phyloP scores from a whole-genome alignment of 1,140 invertebrate species.

The Cherax destructor region DNA sequence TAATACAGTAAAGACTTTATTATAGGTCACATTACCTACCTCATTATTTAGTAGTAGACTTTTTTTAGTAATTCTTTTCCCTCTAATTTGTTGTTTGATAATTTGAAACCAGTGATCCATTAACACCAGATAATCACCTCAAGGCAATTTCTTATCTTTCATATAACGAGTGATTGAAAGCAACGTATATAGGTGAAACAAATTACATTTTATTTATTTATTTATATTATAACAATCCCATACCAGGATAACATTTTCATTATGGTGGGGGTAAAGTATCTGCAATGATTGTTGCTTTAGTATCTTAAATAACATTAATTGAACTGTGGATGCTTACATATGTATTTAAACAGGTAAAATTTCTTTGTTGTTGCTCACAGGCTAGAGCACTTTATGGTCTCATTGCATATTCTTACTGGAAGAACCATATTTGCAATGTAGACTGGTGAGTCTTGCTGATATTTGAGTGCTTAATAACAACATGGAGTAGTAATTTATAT shows the following conservation, averaged over 20 bases:
- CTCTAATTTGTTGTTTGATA: conserved; percentile 13
- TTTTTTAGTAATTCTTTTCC: conserved; percentile 33
- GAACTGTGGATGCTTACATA: conserved; percentile 37
- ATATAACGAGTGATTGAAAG: background rate
- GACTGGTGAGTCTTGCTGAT: background rate
- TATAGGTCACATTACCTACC: conserved; percentile 62
- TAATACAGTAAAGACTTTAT: conserved; percentile 39
- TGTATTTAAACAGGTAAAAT: conserved; percentile 27
- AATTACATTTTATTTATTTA: background rate
- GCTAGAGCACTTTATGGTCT: background rate
- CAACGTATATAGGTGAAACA: background rate
- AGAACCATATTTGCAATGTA: background rate
- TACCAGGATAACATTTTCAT: background rate
- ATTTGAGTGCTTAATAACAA: conserved; percentile 12
- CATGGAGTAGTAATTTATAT: conserved; percentile 1
- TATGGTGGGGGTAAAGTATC: conserved; percentile 33
- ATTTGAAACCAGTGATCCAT: conserved; percentile 15
- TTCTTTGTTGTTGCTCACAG: conserved; percentile 14
- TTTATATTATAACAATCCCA: background rate
- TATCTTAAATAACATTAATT: conserved; percentile 62
- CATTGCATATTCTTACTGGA: background rate
- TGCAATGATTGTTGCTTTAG: conserved; percentile 61
- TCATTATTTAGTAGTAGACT: conserved; percentile 53
- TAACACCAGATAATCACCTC: conserved; percentile 33
- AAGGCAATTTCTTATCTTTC: conserved; percentile 4